These are phyloP conservation scores for Spea bombifrons DNA, from an alignment of 2,113 vertebrate species.

Conservation along the genomic window DNA sequence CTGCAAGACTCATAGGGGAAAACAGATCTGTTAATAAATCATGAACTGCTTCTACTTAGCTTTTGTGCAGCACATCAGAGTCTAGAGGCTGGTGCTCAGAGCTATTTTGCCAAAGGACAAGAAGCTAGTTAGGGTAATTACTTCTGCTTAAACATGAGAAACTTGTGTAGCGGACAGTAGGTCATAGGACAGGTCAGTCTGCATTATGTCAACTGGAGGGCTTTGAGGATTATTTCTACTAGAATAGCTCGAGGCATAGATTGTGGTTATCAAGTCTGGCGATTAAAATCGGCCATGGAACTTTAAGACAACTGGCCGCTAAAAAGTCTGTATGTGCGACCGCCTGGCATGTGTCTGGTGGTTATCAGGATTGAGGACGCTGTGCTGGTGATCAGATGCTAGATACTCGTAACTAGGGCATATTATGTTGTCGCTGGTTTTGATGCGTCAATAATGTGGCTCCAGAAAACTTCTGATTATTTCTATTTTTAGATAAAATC, in stretches of 20 bases:
- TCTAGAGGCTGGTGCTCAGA: neutral
- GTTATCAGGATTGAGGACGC: too few species aligned
- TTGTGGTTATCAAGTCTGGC: neutral
- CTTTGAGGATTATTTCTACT: slow-evolving; percentile 40
- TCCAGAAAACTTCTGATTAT: too few species aligned
- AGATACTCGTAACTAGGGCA: too few species aligned
- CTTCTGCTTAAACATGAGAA: slow-evolving; percentile 12
- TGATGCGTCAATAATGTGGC: too few species aligned
- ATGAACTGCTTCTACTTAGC: slow-evolving; percentile 17
- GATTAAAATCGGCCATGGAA: too few species aligned
- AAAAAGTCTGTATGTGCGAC: too few species aligned
- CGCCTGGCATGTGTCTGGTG: too few species aligned
- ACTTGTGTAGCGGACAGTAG: slow-evolving; percentile 34
- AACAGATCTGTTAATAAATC: slow-evolving; percentile 46
- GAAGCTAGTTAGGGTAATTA: slow-evolving; percentile 26
- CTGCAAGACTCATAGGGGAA: slow-evolving; percentile 30
- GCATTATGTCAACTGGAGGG: slow-evolving; percentile 25
- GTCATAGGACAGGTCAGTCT: slow-evolving; percentile 35
- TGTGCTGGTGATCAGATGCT: too few species aligned
- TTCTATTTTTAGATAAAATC: too few species aligned
- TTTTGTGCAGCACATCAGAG: neutral
- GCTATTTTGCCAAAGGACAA: slow-evolving; percentile 8
- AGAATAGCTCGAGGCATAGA: slow-evolving; percentile 25
- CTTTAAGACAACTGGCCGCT: too few species aligned
- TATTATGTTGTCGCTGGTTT: too few species aligned